Conservation (phyloP, 2,888 invertebrate genomes). For the Tortricodes alternella region DNA sequence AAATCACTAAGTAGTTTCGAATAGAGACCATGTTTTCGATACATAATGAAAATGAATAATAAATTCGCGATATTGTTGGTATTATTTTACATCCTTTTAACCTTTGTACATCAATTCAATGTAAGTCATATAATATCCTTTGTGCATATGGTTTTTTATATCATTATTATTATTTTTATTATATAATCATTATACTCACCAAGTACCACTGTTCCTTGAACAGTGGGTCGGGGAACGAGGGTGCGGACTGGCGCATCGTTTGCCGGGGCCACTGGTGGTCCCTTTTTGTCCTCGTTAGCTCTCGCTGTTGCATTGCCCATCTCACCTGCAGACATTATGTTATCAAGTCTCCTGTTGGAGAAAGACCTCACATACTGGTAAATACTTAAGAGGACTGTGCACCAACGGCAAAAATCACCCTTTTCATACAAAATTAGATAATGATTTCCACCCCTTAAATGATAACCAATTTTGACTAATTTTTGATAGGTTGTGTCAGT, state of each 20-base stretch:
- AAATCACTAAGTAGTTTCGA: no score
- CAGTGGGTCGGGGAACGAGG: constrained; percentile 92
- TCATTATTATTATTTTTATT: no score
- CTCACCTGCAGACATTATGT: constrained; percentile 84
- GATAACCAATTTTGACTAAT: no score
- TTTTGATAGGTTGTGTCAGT: no score
- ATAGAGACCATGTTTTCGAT: no score
- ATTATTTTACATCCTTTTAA: no score
- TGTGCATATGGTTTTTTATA: neutral
- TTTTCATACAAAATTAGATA: no score
- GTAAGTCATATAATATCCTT: neutral
- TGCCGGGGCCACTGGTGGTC: constrained; percentile 85
- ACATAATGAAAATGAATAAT: no score
- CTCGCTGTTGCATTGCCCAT: constrained; percentile 98
- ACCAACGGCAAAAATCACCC: no score
- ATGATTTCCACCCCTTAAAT: no score
- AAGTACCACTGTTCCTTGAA: constrained; percentile 98
- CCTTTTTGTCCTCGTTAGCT: constrained; percentile 92
- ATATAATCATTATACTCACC: constrained; percentile 91
- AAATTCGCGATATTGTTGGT: no score
- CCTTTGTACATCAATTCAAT: neutral
- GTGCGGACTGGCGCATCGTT: constrained; percentile 71
- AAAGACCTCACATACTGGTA: neutral
- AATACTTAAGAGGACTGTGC: neutral
- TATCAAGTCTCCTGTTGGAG: neutral